A percentile compares a stretch with the other conserved stretches of the same genome.
Evolutionary conservation across 1,140 invertebrate species (phyloP).

Genomic region (Tetramorium parvispinum): DNA sequence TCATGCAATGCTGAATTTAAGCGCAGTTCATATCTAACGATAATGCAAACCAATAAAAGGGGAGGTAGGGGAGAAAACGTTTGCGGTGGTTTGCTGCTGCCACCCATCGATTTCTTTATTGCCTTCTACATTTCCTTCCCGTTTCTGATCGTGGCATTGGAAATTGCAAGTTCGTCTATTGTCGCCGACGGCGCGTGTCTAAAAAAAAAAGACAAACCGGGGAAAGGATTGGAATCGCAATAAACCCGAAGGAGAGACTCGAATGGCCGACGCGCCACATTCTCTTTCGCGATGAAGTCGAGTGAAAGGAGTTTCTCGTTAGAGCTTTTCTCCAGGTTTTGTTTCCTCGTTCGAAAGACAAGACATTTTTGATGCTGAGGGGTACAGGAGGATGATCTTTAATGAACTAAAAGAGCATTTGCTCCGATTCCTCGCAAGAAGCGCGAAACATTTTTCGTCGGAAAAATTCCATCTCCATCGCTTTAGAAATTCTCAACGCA

Average conservation of each 20-base stretch:
- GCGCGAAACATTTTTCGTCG: neutral
- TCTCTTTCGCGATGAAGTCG: conserved; percentile 13
- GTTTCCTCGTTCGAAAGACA: conserved; percentile 28
- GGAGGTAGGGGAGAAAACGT: neutral
- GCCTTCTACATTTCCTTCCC: conserved; percentile 50
- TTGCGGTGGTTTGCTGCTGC: conserved; percentile 6
- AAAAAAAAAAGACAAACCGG: conserved; percentile 21
- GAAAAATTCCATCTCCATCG: conserved; percentile 8
- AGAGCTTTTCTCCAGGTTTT: conserved; percentile 53
- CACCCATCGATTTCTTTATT: conserved; percentile 58
- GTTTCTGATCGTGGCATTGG: conserved; percentile 58
- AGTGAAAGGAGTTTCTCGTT: conserved; percentile 51
- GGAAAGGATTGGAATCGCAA: conserved; percentile 42
- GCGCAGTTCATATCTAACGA: conserved; percentile 12
- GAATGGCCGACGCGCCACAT: conserved; percentile 24
- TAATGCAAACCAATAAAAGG: conserved; percentile 51
- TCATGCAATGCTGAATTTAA: conserved; percentile 17
- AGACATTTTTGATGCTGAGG: neutral
- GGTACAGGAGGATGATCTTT: conserved; percentile 23
- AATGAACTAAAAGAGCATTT: conserved; percentile 59
- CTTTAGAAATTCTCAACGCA: conserved; percentile 19
- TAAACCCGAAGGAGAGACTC: conserved; percentile 40
- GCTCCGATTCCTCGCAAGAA: neutral
- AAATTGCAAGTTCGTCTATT: conserved; percentile 63
- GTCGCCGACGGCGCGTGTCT: conserved; percentile 40